phyloP scores from a whole-genome alignment of 2,113 vertebrate species.

The Dicrurus megarhynchus region DNA sequence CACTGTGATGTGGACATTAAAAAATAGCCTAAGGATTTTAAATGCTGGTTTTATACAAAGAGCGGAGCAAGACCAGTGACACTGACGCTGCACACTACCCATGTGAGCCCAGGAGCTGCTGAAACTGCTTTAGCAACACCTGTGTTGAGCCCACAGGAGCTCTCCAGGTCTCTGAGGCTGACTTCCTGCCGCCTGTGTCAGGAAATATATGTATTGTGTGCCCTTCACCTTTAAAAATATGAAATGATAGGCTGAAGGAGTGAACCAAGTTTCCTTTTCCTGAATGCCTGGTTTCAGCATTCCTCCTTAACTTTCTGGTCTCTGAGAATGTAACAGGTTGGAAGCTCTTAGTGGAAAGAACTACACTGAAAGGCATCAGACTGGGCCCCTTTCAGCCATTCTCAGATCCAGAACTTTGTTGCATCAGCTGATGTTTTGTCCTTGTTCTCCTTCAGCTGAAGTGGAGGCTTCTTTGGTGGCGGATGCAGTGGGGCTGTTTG shows the following conservation, averaged over 20 bases:
- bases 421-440: neutral
- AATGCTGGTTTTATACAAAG: neutral
- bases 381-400: neutral
- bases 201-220: neutral
- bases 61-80: neutral
- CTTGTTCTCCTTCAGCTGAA: neutral
- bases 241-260: neutral
- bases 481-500: neutral
- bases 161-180: neutral
- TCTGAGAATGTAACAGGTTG: neutral
- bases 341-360: neutral
- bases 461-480: neutral
- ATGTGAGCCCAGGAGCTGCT: neutral
- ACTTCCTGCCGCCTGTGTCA: neutral
- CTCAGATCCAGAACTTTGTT: neutral
- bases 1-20: neutral
- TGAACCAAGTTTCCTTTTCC: neutral
- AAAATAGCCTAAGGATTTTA: neutral
- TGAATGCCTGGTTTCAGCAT: neutral
- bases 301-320: neutral
- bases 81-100: fast-evolving
- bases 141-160: neutral
- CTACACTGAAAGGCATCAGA: neutral
- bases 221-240: neutral
- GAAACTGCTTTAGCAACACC: neutral